These are phyloP conservation scores for Ophion ventricosus DNA, from an alignment of 2,888 invertebrate genomes.

Conservation along the genomic window DNA sequence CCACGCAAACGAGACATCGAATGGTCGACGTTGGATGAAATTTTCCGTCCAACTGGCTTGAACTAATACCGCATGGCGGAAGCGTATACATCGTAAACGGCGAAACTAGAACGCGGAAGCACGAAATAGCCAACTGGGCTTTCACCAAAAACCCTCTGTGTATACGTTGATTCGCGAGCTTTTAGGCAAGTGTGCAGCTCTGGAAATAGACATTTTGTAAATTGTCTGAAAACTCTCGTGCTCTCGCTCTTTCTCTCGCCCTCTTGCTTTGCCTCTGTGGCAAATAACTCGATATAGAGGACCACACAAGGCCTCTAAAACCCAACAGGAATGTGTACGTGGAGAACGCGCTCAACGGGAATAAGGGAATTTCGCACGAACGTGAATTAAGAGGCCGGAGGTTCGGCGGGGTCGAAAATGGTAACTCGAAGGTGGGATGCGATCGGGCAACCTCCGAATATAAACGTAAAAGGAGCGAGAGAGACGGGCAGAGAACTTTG, in stretches of 20 bases:
- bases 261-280: background rate
- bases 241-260: background rate
- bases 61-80: constrained; percentile 7
- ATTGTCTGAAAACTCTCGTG: constrained; percentile 44
- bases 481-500: constrained; percentile 34
- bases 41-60: constrained; percentile 31
- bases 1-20: constrained; percentile 27
- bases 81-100: constrained; percentile 24
- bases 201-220: constrained; percentile 56
- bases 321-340: background rate
- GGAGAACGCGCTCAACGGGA: constrained; percentile 7
- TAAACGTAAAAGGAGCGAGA: constrained; percentile 36
- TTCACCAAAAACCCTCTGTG: constrained; percentile 2
- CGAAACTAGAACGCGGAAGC: constrained; percentile 37
- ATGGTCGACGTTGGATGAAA: constrained; percentile 41
- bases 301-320: constrained; percentile 36
- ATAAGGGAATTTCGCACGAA: constrained; percentile 52
- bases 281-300: constrained; percentile 35
- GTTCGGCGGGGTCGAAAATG: background rate
- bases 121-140: constrained; percentile 26
- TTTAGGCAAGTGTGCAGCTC: constrained; percentile 13
- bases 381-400: constrained; percentile 36
- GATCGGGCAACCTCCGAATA: constrained; percentile 39
- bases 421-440: background rate
- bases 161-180: constrained; percentile 31